Evolutionary conservation across 2,797 vertebrate species (phyloP).

Genomic region (Dipus sagitta): DNA sequence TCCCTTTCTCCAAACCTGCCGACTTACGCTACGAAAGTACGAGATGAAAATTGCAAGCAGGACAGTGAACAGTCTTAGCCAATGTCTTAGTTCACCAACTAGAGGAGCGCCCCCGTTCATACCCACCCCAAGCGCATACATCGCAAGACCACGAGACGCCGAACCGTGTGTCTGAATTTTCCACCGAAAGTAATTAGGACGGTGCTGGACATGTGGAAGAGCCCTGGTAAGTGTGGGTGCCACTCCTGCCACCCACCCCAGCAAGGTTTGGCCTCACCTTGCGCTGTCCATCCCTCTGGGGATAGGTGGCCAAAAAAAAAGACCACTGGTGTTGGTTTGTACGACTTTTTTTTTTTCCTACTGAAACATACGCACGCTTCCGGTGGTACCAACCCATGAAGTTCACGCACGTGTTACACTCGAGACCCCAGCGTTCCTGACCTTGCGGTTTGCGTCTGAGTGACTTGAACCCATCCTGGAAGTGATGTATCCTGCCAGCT

Average conservation of each 20-base stretch:
- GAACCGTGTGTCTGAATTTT: background rate
- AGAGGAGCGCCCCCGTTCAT: background rate
- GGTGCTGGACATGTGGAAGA: fast-evolving
- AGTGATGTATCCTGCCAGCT: too few species aligned
- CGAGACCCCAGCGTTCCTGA: background rate
- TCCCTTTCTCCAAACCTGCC: background rate
- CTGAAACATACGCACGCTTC: background rate
- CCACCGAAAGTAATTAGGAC: fast-evolving
- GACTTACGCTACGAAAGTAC: background rate
- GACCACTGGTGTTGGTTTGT: background rate
- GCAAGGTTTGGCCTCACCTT: background rate
- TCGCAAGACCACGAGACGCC: background rate
- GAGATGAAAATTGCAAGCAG: background rate
- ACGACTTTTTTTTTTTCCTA: background rate
- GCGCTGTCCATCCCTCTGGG: background rate
- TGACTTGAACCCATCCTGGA: background rate
- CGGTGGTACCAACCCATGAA: fast-evolving
- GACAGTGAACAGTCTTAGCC: background rate
- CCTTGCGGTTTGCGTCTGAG: background rate
- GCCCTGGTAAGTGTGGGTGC: fast-evolving
- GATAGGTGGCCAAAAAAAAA: background rate
- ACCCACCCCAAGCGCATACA: too few species aligned
- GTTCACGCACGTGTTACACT: background rate
- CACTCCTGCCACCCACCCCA: background rate
- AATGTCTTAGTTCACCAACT: background rate